Conservation (phyloP, 2,797 vertebrate genomes). For the Rhynchonycteris naso region DNA sequence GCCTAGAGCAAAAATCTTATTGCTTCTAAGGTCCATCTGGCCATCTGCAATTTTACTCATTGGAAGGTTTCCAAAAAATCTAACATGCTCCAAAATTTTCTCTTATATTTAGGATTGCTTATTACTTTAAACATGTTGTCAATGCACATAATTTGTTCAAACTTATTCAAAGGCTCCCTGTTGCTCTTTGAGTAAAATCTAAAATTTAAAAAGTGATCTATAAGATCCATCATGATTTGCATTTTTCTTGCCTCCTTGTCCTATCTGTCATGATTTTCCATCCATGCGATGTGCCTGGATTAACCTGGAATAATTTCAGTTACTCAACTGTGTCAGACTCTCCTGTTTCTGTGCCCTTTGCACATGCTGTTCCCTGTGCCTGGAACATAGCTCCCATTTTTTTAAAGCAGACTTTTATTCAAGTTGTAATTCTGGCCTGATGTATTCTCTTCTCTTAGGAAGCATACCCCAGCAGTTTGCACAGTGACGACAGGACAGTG, state of each 20-base stretch:
- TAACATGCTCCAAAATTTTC: background rate
- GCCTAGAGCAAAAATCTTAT: slow-evolving; percentile 25
- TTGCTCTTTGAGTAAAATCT: background rate
- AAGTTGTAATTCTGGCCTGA: background rate
- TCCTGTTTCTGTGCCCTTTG: background rate
- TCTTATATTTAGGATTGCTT: background rate
- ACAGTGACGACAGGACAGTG: background rate
- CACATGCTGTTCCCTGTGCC: background rate
- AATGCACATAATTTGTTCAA: background rate
- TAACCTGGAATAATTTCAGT: background rate
- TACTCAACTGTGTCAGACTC: background rate
- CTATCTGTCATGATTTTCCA: background rate
- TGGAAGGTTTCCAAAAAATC: background rate
- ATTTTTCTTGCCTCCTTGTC: background rate
- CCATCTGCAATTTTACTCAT: background rate
- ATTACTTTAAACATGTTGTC: background rate
- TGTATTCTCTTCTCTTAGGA: background rate
- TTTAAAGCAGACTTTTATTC: background rate
- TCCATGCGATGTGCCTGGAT: background rate
- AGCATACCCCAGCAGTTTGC: background rate
- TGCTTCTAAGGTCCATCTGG: slow-evolving; percentile 31
- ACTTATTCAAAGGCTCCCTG: background rate
- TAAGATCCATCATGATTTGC: background rate
- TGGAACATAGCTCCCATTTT: background rate
- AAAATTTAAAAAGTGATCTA: background rate